Evolutionary conservation across 2,797 vertebrate genomes (phyloP), one percentile per base, ranked within the genome.

Genomic region (Pangasius sanitwongsei): DNA sequence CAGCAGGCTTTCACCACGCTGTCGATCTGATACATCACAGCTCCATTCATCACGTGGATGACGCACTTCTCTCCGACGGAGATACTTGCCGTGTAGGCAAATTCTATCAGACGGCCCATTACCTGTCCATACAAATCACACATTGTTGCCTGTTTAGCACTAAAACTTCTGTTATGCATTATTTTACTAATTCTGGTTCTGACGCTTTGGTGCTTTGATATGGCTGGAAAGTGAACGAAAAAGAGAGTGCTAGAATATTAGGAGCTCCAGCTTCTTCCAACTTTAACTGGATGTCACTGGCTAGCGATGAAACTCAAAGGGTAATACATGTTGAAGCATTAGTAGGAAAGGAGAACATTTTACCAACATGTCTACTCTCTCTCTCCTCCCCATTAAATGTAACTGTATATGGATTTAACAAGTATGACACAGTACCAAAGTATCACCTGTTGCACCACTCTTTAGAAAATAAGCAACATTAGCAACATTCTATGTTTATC

Each of bases 11-110:
- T 97, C 16, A 99, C 98, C 63, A 99, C 98, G 1, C 98, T 98
- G 96, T 99, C 98, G 5, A 99, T 98, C 95, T 99, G 98, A 94
- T 99, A 99, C 98, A 99, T 99, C 93, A 98, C 97, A 0, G 98
- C 98, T 0, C 98, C 98, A 1, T 98, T 98, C 97, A 99, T 98
- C 90, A 99, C 97, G 0, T 97, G 97, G 88, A 99, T 96, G 89
- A 99, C 98, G 0, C 98, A 99, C 92, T 97, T 97, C 95, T 99
- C 98, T 0, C 98, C 98, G 55, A 99, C 97, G 0, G 98, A 97
- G 93, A 99, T 98, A 93, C 97, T 97, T n/a, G 98, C 98, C 0
- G 98, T 99, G 95, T 98, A 99, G 83, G 98, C 97, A 13, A 99
- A 99, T 93, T 99, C 98, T 0, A 99, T 97, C 89, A 99, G 94